Evolutionary conservation across 2,797 vertebrate species (phyloP).

Genomic region (Scolopax rusticola): DNA sequence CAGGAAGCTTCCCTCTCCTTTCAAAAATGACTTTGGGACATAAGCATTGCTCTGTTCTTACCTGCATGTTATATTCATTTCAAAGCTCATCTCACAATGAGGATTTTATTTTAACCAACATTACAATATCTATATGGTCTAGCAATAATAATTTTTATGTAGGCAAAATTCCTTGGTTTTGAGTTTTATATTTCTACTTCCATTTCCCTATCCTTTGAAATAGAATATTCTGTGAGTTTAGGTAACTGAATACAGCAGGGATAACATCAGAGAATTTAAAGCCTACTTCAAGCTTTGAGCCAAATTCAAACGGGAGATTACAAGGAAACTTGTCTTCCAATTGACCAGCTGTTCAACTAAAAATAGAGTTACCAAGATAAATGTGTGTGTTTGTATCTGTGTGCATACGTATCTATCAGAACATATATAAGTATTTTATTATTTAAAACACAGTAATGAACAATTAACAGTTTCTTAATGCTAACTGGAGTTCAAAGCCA

Average conservation of each 20-base stretch:
- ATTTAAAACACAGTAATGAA: not conserved
- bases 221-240: not conserved
- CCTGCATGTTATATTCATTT: not conserved
- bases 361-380: not conserved
- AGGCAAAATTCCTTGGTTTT: not conserved
- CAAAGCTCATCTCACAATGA: not conserved
- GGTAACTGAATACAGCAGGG: not conserved
- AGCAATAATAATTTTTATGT: not conserved
- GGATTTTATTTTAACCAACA: not conserved
- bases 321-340: not conserved
- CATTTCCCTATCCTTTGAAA: not conserved
- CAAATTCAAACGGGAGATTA: not conserved
- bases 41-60: not conserved
- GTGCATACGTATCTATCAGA: not conserved
- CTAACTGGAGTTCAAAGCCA: not conserved
- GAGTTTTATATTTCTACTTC: not conserved
- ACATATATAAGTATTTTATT: not conserved
- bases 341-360: not conserved
- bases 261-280: not conserved
- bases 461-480: not conserved
- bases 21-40: not conserved
- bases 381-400: not conserved
- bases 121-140: not conserved
- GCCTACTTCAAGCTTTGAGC: not conserved
- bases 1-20: not conserved